phyloP scores from a whole-genome alignment of 2,797 vertebrate genomes.

The Luscinia megarhynchos region DNA sequence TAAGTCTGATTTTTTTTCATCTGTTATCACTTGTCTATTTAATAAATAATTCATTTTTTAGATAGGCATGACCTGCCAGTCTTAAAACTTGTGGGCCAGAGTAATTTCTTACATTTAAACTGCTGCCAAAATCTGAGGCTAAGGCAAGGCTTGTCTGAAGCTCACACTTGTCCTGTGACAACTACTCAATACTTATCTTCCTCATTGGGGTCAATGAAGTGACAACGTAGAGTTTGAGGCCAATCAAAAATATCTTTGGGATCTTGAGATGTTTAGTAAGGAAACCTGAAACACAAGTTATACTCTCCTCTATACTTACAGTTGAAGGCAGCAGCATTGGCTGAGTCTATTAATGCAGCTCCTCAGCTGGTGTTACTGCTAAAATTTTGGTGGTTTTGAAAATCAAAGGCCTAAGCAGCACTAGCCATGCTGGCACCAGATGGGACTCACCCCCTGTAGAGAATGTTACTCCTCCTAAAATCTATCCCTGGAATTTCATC shows the following conservation, averaged over 20 bases:
- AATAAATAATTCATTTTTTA: background rate
- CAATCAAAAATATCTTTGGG: background rate
- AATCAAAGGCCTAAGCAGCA: background rate
- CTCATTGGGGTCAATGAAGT: background rate
- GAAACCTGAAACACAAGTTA: background rate
- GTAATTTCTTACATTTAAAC: background rate
- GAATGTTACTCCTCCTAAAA: too few species aligned
- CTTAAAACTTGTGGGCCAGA: background rate
- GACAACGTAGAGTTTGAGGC: background rate
- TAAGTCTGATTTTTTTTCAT: background rate
- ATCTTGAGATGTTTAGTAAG: background rate
- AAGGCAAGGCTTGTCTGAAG: background rate
- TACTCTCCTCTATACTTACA: background rate
- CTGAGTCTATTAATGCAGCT: background rate
- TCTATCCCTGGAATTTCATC: too few species aligned
- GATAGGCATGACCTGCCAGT: background rate
- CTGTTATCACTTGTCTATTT: background rate
- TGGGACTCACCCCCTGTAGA: background rate
- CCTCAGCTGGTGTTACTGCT: accelerated
- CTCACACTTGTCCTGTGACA: background rate
- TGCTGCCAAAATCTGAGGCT: background rate
- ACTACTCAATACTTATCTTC: background rate
- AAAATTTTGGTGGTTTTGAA: background rate
- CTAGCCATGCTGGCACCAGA: background rate
- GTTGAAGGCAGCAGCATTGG: background rate